phyloP scores from a whole-genome alignment of 1,140 invertebrate species.

The Contarinia nasturtii region DNA sequence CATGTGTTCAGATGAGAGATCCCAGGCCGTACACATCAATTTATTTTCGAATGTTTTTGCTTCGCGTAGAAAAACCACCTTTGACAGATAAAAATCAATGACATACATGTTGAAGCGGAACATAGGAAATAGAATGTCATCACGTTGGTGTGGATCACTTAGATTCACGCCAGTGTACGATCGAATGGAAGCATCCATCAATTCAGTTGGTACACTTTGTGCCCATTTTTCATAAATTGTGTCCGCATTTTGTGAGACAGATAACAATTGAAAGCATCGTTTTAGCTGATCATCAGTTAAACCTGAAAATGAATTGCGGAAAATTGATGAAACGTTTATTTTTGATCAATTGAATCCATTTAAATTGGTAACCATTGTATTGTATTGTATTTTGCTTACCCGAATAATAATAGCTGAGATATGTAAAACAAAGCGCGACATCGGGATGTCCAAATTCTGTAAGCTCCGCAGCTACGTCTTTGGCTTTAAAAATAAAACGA shows the following conservation, averaged over 20 bases:
- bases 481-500: no score
- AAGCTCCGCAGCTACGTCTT: background rate
- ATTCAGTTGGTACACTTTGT: background rate
- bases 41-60: background rate
- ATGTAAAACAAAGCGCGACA: background rate
- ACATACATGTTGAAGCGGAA: background rate
- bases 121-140: background rate
- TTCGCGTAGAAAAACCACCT: background rate
- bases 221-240: background rate
- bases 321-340: background rate
- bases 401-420: background rate
- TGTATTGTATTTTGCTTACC: no score
- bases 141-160: background rate
- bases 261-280: background rate
- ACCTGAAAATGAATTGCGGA: background rate
- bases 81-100: background rate
- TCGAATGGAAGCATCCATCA: background rate
- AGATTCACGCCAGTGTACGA: background rate
- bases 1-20: background rate
- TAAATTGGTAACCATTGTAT: no score
- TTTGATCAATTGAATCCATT: background rate
- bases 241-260: background rate
- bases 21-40: background rate
- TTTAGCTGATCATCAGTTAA: background rate
- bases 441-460: background rate